Conservation (phyloP, 2,797 vertebrate genomes). For the Tiaroga cobitis region DNA sequence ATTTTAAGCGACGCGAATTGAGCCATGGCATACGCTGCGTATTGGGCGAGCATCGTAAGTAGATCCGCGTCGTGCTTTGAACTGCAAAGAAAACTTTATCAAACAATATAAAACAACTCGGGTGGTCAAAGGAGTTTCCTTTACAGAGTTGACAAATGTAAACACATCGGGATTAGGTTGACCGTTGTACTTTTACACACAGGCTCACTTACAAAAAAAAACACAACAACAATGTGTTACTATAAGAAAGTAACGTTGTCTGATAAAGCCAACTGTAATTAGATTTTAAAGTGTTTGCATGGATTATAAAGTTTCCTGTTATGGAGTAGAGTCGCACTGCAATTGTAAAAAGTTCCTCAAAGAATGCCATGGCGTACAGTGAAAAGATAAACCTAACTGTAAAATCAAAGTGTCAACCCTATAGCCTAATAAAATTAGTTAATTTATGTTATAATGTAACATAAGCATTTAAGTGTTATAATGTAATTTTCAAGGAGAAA, state of each 20-base stretch:
- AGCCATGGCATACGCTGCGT: slow-evolving; percentile 78
- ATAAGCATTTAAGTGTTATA: neutral
- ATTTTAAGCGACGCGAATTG: neutral
- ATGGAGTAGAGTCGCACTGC: neutral
- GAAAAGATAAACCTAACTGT: neutral
- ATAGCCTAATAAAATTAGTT: neutral
- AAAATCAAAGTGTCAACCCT: neutral
- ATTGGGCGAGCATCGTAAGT: slow-evolving; percentile 74
- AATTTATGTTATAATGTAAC: neutral
- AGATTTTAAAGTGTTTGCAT: neutral
- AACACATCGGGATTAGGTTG: neutral
- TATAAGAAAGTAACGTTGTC: slow-evolving; percentile 20
- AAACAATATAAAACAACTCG: neutral
- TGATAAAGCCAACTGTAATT: no score
- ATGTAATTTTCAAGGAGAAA: neutral
- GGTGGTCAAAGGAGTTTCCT: neutral
- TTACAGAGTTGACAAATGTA: neutral
- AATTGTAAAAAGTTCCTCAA: neutral
- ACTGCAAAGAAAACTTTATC: neutral
- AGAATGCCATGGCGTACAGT: neutral
- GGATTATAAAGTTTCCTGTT: neutral
- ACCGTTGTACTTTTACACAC: neutral
- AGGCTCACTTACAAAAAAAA: neutral
- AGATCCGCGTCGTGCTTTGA: slow-evolving; percentile 7
- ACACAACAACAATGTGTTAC: neutral